Conservation (phyloP, 1,140 invertebrate genomes). For the Lasaia peninsularis region DNA sequence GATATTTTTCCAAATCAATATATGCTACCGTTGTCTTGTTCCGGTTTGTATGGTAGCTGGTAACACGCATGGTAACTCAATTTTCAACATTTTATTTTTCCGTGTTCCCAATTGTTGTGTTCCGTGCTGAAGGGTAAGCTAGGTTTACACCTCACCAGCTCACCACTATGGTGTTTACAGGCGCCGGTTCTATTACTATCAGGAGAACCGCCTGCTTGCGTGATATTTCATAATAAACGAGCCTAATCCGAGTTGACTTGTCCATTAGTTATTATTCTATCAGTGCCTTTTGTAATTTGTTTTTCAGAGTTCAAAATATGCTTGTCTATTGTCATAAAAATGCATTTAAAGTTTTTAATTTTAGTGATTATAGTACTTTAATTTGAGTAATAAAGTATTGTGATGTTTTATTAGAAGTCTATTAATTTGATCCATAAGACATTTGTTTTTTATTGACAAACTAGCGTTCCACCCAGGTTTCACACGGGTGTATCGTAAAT, state of each 20-base stretch:
- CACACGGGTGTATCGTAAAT: too few relatives aligned
- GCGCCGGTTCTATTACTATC: too few relatives aligned
- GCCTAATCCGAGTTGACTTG: neutral
- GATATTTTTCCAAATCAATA: too few relatives aligned
- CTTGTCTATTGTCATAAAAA: constrained; percentile 58
- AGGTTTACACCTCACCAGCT: too few relatives aligned
- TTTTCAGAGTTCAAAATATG: constrained; percentile 22
- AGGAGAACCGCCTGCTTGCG: too few relatives aligned
- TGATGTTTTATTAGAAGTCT: constrained; percentile 27
- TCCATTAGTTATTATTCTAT: constrained; percentile 25
- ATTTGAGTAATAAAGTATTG: constrained; percentile 27
- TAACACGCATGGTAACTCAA: too few relatives aligned
- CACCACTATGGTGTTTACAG: too few relatives aligned
- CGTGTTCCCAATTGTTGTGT: too few relatives aligned
- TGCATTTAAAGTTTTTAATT: constrained; percentile 48
- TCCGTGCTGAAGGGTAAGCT: too few relatives aligned
- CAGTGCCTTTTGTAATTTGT: constrained; percentile 27
- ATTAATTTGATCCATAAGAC: neutral
- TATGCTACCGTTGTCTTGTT: too few relatives aligned
- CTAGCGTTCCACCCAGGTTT: neutral
- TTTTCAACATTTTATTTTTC: too few relatives aligned
- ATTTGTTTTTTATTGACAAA: neutral
- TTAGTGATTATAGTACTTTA: constrained; percentile 15
- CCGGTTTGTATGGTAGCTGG: too few relatives aligned
- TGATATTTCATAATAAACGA: neutral